Evolutionary conservation across 2,797 vertebrate genomes (phyloP).

Genomic region (Zonotrichia albicollis): DNA sequence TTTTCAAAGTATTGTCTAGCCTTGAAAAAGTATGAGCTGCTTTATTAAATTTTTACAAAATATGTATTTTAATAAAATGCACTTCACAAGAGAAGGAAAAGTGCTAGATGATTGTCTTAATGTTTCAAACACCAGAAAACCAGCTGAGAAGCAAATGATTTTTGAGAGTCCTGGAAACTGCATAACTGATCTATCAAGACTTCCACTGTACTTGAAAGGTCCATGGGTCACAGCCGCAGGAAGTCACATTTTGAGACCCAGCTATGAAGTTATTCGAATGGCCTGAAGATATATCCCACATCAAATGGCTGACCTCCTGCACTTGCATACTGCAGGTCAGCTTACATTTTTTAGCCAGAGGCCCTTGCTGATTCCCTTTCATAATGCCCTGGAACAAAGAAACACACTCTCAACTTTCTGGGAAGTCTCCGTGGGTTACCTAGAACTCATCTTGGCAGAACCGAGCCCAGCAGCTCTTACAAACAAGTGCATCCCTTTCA

Average conservation of each 20-base stretch:
- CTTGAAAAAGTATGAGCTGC: slow-evolving; percentile 35
- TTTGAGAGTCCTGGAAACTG: slow-evolving; percentile 32
- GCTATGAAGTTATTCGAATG: slow-evolving; percentile 50
- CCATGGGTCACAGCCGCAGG: slow-evolving; percentile 61
- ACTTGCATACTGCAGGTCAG: slow-evolving; percentile 60
- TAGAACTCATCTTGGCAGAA: slow-evolving; percentile 59
- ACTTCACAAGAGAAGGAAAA: neutral
- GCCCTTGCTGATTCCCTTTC: slow-evolving; percentile 58
- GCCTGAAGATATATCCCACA: slow-evolving; percentile 66
- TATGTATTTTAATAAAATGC: slow-evolving; percentile 26
- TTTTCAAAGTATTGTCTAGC: slow-evolving; percentile 61
- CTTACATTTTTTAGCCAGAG: slow-evolving; percentile 69
- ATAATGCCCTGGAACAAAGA: slow-evolving; percentile 70
- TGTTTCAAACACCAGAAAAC: slow-evolving; percentile 30
- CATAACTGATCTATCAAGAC: slow-evolving; percentile 45
- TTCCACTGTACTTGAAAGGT: slow-evolving; percentile 61
- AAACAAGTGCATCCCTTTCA: slow-evolving; percentile 53
- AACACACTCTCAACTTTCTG: slow-evolving; percentile 38
- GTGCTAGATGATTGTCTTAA: slow-evolving; percentile 23
- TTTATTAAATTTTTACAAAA: slow-evolving; percentile 30
- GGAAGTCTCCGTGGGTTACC: slow-evolving; percentile 64
- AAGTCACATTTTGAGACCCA: slow-evolving; percentile 58
- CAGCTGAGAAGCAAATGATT: slow-evolving; percentile 15
- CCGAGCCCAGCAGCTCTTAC: neutral
- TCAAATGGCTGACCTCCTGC: slow-evolving; percentile 69